Evolutionary conservation across 1,140 invertebrate genomes (phyloP).

Genomic region (Ceratoteleas bidentatus): DNA sequence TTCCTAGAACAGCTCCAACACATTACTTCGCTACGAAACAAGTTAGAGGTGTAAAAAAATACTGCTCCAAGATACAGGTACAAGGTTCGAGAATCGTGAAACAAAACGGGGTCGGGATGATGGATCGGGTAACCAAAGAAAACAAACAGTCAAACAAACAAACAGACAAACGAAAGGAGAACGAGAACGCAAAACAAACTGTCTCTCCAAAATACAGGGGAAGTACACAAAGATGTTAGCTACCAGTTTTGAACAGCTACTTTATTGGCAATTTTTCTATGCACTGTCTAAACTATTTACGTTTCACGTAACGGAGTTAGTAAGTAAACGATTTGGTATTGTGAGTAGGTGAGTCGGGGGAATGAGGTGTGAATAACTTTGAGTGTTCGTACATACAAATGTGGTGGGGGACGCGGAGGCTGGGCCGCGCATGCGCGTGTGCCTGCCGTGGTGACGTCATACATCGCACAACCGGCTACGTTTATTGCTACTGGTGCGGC

Average conservation of each 20-base stretch:
- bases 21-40: constrained; percentile 68
- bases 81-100: constrained; percentile 48
- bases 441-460: constrained; percentile 22
- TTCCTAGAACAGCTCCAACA: constrained; percentile 68
- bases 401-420: constrained; percentile 9
- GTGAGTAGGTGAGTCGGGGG: constrained; percentile 66
- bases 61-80: constrained; percentile 68
- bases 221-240: constrained; percentile 80
- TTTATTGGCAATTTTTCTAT: constrained; percentile 81
- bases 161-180: constrained; percentile 16
- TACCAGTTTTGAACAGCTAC: constrained; percentile 81
- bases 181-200: constrained; percentile 23
- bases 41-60: constrained; percentile 68
- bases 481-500: constrained; percentile 59
- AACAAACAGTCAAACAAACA: constrained; percentile 28
- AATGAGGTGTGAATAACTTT: constrained; percentile 56
- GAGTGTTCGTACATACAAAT: constrained; percentile 68
- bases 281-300: constrained; percentile 79
- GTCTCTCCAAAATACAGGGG: constrained; percentile 72
- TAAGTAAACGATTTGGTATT: constrained; percentile 68
- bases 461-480: constrained; percentile 29
- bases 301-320: constrained; percentile 71
- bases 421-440: constrained; percentile 55
- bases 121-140: constrained; percentile 31
- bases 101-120: too few relatives aligned